Evolutionary conservation across 2,797 vertebrate species (phyloP).

Genomic region (Orestias chungarensis): DNA sequence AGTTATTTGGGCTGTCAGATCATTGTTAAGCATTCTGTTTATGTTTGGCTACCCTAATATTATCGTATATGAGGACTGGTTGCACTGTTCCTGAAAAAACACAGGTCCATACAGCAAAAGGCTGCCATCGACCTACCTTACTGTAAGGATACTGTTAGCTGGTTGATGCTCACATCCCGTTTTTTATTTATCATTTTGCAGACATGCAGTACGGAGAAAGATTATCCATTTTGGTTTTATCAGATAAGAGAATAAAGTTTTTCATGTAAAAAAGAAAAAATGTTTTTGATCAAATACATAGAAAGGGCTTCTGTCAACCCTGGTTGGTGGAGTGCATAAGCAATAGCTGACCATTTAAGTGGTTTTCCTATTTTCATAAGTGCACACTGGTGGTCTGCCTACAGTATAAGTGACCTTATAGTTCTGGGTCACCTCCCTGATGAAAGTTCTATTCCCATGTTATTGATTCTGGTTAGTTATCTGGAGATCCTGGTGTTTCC

Average conservation of each 20-base stretch:
- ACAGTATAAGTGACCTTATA: background rate
- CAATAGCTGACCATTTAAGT: background rate
- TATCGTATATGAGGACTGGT: background rate
- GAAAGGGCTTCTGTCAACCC: background rate
- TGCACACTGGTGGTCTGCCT: background rate
- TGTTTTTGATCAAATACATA: background rate
- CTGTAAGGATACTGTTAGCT: background rate
- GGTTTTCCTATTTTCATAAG: background rate
- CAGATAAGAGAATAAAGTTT: background rate
- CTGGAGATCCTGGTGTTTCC: background rate
- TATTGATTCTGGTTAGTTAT: background rate
- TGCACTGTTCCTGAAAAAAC: background rate
- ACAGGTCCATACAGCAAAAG: background rate
- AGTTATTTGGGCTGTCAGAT: background rate
- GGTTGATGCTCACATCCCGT: too few species aligned
- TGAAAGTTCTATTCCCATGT: background rate
- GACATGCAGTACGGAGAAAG: too few species aligned
- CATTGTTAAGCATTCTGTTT: background rate
- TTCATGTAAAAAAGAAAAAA: background rate
- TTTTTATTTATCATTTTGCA: too few species aligned
- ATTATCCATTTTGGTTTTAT: too few species aligned
- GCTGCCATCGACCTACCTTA: background rate
- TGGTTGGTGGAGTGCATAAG: background rate
- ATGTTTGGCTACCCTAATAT: background rate
- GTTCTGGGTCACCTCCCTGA: background rate